Base-by-base conservation (phyloP, 2,888 invertebrate species). In the Hypsopygia costalis region DNA sequence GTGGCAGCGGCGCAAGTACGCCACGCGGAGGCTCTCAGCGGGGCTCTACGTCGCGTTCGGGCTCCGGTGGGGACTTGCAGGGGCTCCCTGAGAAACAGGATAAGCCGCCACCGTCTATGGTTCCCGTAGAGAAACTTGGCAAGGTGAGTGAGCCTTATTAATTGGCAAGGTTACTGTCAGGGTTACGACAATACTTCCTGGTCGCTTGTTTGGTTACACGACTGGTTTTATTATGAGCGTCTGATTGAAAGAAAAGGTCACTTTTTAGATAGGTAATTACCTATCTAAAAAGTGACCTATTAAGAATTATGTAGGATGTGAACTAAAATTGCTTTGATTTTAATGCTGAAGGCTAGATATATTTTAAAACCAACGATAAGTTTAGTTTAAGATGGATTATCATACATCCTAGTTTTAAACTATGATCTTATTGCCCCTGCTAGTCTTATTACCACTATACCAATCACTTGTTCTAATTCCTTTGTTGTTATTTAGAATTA, bases 111-210 rank as follows among this genome's bases (percentile, higher is more conserved):
- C 89, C 91, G 20, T 92, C 93, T 40, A 89, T 95, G 69, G 86
- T 93, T 52, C 94, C 95, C 8, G 89, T 95, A 36, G 95, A 95
- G 68, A 94, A 93, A 78, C 86, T 95, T 36, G 92, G 93, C 47
- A 94, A 95, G 91, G 94, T 94, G 73, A 74, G 68, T 52, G 32
- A n/a, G 12, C 36, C 25, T 27, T 29, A 12, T 12, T 54, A 38
- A 44, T 47, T 46, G 35, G 47, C 51, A 54, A 55, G 53, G 58
- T 51, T 46, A 49, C 43, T 36, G 43, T 59, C 70, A 61, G 54
- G 60, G 61, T 56, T 62, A 52, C 41, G 46, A 42, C 56, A 57
- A 53, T 55, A 57, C 65, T 58, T 57, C 53, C 57, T 60, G 50
- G 21, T 40, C 40, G 20, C 40, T 22, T 10, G 31, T 37, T 37